These are phyloP conservation scores for Pseudorhombus dupliciocellatus DNA, from an alignment of 2,113 vertebrate genomes.

Conservation along the genomic window DNA sequence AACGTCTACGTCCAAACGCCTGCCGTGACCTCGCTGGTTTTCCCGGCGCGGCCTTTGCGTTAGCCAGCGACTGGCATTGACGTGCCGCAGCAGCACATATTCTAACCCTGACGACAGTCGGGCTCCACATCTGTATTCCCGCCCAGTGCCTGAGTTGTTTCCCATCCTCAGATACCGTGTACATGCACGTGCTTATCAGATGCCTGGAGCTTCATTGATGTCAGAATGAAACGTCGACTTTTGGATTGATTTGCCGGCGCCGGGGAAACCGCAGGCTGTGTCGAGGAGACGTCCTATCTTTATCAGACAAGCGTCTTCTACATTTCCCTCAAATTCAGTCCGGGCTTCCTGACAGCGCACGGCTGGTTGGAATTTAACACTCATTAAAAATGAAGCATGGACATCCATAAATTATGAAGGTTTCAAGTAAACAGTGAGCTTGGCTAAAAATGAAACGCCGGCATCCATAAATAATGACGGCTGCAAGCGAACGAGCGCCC, in stretches of 20 bases:
- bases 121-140: slow-evolving; percentile 36
- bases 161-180: slow-evolving; percentile 34
- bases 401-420: slow-evolving; percentile 77
- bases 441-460: slow-evolving; percentile 66
- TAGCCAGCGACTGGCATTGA: slow-evolving; percentile 20
- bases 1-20: too few relatives aligned
- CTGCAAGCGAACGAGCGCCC: slow-evolving; percentile 51
- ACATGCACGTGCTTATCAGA: slow-evolving; percentile 26
- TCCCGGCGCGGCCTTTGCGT: too few relatives aligned
- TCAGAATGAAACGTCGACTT: slow-evolving; percentile 56
- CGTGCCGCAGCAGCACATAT: too few relatives aligned
- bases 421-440: slow-evolving; percentile 67
- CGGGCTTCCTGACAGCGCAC: slow-evolving; percentile 48
- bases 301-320: slow-evolving; percentile 50
- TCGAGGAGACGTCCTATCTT: slow-evolving; percentile 48
- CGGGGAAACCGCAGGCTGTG: slow-evolving; percentile 44
- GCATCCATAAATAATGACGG: slow-evolving; percentile 72
- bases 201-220: slow-evolving; percentile 60
- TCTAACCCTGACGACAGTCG: slow-evolving; percentile 10
- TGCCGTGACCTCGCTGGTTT: background rate
- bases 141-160: slow-evolving; percentile 38
- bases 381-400: slow-evolving; percentile 69
- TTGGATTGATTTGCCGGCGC: slow-evolving; percentile 66
- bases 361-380: slow-evolving; percentile 71
- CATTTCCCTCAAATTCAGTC: slow-evolving; percentile 54